Evolutionary conservation across 2,113 vertebrate genomes (phyloP), one percentile per base, ranked within the genome.

Genomic region (Phrynosoma blainvillii): DNA sequence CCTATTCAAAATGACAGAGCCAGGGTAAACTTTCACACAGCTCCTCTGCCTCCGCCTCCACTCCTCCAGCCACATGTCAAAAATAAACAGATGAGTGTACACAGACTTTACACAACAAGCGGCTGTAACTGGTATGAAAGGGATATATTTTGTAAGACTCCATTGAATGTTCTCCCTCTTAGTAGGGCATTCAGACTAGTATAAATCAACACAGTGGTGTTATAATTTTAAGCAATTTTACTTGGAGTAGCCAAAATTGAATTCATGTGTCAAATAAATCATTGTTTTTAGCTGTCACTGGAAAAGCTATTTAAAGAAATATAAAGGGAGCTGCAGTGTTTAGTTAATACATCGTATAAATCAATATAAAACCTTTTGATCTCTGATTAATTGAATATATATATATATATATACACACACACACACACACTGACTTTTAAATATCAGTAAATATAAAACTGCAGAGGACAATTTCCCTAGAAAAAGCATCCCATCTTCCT

Each of bases 181-280:
- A 2, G 16, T 32, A 32, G 3, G 5, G 36, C 30, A 25, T 20
- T 40, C 68, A 52, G 59, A 47, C 5, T n/a, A n/a, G n/a, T 1
- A 4, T 83, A 68, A 83, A 62, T n/a, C 1, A 0, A 82, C 59
- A 82, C 27, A 16, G 36, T 30, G 27, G 18, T 6, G 0, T 1
- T 0, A 0, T 0, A 62, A 32, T 8, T 66, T 27, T 27, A 70
- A 5, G 4, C 0, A 0, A 40, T 80, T 84, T 42, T 47, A 2
- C 0, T 14, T 0, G 9, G 59, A 66, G 2, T n/a, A 78, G 62
- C 59, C 56, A 47, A 32, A 9, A 25, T 77, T 11, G 2, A 79
- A 79, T 56, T 56, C 14, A 16, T 25, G 5, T 4, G 30, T 59
- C 30, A 80, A 11, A 80, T 36, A 62, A 62, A 80, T 59, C n/a